Evolutionary conservation across 2,888 invertebrate genomes (phyloP).

Genomic region (Acleris cristana): DNA sequence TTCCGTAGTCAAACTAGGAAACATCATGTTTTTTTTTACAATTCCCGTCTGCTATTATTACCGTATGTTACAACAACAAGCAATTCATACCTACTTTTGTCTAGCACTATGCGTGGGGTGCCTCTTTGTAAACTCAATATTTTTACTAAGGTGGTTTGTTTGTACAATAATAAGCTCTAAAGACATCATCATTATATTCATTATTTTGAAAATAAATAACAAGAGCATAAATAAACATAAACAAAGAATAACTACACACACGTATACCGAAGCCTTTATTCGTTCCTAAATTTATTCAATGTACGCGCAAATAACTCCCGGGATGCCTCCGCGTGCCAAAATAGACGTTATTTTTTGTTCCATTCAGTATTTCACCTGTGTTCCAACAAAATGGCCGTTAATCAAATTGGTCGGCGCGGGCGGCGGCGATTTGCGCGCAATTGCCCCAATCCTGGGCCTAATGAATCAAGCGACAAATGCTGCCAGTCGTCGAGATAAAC

Average conservation of each 20-base stretch:
- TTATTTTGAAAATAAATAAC: too few species aligned
- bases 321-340: background rate
- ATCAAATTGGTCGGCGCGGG: constrained; percentile 34
- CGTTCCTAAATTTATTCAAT: background rate
- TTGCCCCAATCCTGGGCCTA: constrained; percentile 49
- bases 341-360: constrained; percentile 4
- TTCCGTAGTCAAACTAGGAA: too few species aligned
- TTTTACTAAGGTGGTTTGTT: too few species aligned
- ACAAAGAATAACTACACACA: background rate
- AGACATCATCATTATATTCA: too few species aligned
- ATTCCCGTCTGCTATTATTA: too few species aligned
- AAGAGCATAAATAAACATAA: too few species aligned
- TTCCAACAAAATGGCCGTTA: constrained; percentile 29
- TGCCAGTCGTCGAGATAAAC: constrained; percentile 1
- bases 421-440: constrained; percentile 45
- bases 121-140: too few species aligned
- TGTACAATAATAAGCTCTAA: too few species aligned
- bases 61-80: too few species aligned
- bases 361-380: constrained; percentile 14
- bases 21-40: too few species aligned
- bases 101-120: too few species aligned
- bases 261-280: background rate
- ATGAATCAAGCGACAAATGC: constrained; percentile 58
- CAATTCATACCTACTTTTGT: too few species aligned
- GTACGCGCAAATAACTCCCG: background rate